Conservation (phyloP, 2,797 vertebrate species). For the Eulemur rubriventer region DNA sequence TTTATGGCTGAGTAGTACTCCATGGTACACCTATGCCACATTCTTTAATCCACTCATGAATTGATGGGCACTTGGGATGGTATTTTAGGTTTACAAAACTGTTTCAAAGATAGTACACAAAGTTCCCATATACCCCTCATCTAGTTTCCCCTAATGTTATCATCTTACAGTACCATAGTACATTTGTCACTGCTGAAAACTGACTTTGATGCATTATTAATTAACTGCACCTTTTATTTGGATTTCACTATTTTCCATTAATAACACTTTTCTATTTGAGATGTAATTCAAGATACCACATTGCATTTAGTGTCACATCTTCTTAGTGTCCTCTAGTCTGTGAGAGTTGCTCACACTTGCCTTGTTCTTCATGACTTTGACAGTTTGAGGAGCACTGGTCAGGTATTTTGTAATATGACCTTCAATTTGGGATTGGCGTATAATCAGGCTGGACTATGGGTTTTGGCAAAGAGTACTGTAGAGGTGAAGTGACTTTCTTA, state of each 20-base stretch:
- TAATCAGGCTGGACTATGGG: neutral
- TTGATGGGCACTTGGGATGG: too few relatives aligned
- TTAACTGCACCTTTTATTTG: neutral
- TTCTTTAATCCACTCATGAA: too few relatives aligned
- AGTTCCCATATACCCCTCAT: neutral
- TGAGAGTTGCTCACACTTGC: neutral
- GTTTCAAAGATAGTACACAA: neutral
- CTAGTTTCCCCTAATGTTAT: neutral
- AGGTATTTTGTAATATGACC: neutral
- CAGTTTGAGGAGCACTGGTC: neutral
- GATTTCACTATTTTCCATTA: neutral
- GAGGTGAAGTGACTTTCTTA: neutral
- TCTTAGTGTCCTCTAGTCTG: neutral
- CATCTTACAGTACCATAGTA: neutral
- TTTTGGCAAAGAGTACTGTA: neutral
- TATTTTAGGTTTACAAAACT: neutral
- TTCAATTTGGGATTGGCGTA: neutral
- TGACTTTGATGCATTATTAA: neutral
- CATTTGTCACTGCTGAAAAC: neutral
- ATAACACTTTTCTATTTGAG: neutral
- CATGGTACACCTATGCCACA: too few relatives aligned
- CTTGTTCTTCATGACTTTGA: neutral
- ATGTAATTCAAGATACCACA: neutral
- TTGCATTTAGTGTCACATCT: neutral
- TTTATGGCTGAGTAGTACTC: too few relatives aligned